Evolutionary conservation across 2,888 invertebrate genomes (phyloP).

Genomic region (Lagria hirta): DNA sequence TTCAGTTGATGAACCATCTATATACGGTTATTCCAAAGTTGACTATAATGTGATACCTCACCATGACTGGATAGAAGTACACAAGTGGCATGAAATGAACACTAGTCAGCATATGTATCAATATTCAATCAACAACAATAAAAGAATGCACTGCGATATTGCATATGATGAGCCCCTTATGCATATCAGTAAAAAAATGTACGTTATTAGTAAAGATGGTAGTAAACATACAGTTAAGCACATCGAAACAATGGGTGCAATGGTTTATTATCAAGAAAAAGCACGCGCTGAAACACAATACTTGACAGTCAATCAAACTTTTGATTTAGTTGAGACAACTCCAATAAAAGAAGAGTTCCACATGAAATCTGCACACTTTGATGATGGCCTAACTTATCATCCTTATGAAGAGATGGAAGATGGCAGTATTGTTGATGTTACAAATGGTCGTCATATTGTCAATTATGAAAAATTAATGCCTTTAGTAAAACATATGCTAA

Average conservation of each 20-base stretch:
- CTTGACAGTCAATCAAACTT: slow-evolving; percentile 50
- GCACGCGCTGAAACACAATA: slow-evolving; percentile 47
- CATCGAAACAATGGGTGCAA: slow-evolving; percentile 38
- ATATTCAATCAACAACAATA: slow-evolving; percentile 38
- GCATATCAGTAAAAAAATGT: slow-evolving; percentile 37
- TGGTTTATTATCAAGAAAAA: slow-evolving; percentile 38
- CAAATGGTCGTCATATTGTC: slow-evolving; percentile 45
- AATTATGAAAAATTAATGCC: slow-evolving; percentile 38
- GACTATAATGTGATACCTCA: slow-evolving; percentile 46
- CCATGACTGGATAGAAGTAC: slow-evolving; percentile 36
- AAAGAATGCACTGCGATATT: slow-evolving; percentile 40
- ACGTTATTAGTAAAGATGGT: slow-evolving; percentile 33
- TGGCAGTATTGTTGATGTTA: slow-evolving; percentile 41
- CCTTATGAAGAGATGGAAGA: slow-evolving; percentile 20
- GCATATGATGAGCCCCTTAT: slow-evolving; percentile 40
- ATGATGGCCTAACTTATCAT: slow-evolving; percentile 40
- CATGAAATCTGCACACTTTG: slow-evolving; percentile 26
- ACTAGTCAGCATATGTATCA: slow-evolving; percentile 40
- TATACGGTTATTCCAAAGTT: slow-evolving; percentile 48
- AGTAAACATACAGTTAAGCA: slow-evolving; percentile 31
- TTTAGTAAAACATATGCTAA: slow-evolving; percentile 43
- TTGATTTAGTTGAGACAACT: slow-evolving; percentile 46
- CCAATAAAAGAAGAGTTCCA: slow-evolving; percentile 31
- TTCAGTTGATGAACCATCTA: slow-evolving; percentile 46
- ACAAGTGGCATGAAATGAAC: slow-evolving; percentile 44